Percentiles rank a stretch among this genome's conserved stretches.
phyloP scores from a whole-genome alignment of 2,797 vertebrate genomes.

The Helostoma temminkii region DNA sequence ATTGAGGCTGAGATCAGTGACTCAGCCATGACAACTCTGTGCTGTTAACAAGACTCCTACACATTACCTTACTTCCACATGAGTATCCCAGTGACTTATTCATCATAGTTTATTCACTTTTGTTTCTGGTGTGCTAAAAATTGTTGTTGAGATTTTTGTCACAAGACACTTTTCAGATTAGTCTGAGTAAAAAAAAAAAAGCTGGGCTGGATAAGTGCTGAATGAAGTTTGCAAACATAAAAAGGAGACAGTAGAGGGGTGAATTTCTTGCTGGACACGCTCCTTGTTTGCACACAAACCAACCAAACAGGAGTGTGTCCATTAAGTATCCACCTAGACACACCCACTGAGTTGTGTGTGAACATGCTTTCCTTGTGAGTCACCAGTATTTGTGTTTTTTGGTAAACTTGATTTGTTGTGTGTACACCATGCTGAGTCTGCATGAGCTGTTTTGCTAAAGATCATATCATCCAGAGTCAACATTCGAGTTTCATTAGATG shows the following conservation, averaged over 20 bases:
- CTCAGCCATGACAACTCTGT: constrained; percentile 44
- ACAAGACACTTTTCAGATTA: background rate
- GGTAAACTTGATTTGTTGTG: constrained; percentile 14
- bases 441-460: constrained; percentile 8
- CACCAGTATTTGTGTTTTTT: constrained; percentile 36
- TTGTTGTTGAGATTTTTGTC: background rate
- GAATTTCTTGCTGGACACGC: background rate
- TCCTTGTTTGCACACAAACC: constrained; percentile 2
- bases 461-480: background rate
- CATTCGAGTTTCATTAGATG: background rate
- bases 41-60: constrained; percentile 19
- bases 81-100: background rate
- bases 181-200: background rate
- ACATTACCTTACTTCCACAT: background rate
- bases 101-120: background rate
- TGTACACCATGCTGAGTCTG: constrained; percentile 2
- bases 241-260: background rate
- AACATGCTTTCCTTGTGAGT: constrained; percentile 32
- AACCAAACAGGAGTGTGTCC: background rate
- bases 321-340: constrained; percentile 16
- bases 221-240: background rate
- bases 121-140: too few species aligned
- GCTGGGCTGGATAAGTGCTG: background rate
- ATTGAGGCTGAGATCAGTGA: constrained; percentile 50
- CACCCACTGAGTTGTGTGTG: background rate